phyloP scores from a whole-genome alignment of 2,113 vertebrate species.

The Engraulis encrasicolus region DNA sequence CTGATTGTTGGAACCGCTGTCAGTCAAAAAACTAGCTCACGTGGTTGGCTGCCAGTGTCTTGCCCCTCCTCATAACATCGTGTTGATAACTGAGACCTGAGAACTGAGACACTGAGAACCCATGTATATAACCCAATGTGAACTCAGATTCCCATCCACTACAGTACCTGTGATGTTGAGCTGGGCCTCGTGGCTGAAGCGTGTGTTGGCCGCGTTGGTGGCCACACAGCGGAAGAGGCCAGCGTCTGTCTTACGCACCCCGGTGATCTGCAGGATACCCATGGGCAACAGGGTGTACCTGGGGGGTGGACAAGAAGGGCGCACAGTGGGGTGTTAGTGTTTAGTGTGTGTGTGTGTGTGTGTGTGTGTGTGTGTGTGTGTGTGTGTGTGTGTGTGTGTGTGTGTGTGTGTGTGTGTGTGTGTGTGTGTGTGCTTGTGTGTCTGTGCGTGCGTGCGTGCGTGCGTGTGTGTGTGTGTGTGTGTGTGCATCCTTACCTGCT shows the following conservation, averaged over 20 bases:
- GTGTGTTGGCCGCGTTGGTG: conserved; percentile 55
- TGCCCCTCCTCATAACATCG: too few relatives aligned
- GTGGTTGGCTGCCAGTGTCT: too few relatives aligned
- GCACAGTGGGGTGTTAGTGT: neutral
- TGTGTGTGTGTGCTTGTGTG: neutral
- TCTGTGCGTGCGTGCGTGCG: neutral
- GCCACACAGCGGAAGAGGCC: conserved; percentile 58
- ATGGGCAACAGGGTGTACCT: conserved; percentile 79
- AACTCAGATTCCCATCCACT: too few relatives aligned
- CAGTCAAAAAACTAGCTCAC: too few relatives aligned
- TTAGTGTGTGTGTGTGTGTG: neutral
- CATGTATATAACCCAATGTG: too few relatives aligned
- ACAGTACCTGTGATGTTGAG: conserved; percentile 52
- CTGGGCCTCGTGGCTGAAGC: conserved; percentile 57
- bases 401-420: neutral
- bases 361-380: neutral
- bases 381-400: neutral
- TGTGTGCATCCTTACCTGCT: conserved; percentile 32
- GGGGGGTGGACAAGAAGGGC: conserved; percentile 2
- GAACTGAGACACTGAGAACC: too few relatives aligned
- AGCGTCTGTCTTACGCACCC: conserved; percentile 50
- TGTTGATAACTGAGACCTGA: too few relatives aligned
- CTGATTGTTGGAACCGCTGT: too few relatives aligned
- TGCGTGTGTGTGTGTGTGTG: neutral
- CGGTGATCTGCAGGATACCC: conserved; percentile 75